These are phyloP conservation scores for Coryphaenoides rupestris DNA, from an alignment of 2,113 vertebrate genomes.

Conservation along the genomic window DNA sequence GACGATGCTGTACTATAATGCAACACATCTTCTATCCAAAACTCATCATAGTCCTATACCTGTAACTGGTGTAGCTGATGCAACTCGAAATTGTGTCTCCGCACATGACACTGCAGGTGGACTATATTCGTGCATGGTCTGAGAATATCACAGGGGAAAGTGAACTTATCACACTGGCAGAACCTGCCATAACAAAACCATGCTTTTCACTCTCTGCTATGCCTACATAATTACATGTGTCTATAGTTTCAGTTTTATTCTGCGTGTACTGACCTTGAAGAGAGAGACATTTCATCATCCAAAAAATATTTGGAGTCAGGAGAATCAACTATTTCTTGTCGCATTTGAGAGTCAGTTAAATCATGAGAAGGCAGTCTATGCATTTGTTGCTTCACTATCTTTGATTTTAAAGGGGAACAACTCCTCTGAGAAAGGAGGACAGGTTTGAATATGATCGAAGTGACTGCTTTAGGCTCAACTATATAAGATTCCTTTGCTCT, in stretches of 20 bases:
- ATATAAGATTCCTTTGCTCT: conserved; percentile 17
- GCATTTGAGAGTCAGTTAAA: conserved; percentile 49
- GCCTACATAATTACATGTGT: background rate
- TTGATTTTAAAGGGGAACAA: conserved; percentile 16
- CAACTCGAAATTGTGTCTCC: conserved; percentile 2
- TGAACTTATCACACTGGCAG: conserved; percentile 2
- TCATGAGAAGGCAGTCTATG: conserved; percentile 47
- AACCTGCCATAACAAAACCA: background rate
- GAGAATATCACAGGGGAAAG: background rate
- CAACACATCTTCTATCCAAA: conserved; percentile 2
- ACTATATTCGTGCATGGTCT: too few species aligned
- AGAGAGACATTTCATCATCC: conserved; percentile 14
- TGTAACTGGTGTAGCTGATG: conserved; percentile 10
- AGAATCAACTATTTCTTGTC: conserved; percentile 8
- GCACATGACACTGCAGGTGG: too few species aligned
- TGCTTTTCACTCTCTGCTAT: background rate
- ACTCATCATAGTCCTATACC: conserved; percentile 18
- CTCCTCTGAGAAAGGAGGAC: conserved; percentile 13
- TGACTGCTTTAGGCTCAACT: conserved; percentile 1
- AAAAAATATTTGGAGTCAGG: conserved; percentile 17
- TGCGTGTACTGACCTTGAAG: conserved; percentile 17
- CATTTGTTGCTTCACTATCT: conserved; percentile 21
- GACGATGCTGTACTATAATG: conserved; percentile 3
- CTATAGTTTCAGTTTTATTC: conserved; percentile 16
- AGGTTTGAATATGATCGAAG: conserved; percentile 18